Evolutionary conservation across 2,113 vertebrate genomes (phyloP).

Genomic region (Gobio gobio): DNA sequence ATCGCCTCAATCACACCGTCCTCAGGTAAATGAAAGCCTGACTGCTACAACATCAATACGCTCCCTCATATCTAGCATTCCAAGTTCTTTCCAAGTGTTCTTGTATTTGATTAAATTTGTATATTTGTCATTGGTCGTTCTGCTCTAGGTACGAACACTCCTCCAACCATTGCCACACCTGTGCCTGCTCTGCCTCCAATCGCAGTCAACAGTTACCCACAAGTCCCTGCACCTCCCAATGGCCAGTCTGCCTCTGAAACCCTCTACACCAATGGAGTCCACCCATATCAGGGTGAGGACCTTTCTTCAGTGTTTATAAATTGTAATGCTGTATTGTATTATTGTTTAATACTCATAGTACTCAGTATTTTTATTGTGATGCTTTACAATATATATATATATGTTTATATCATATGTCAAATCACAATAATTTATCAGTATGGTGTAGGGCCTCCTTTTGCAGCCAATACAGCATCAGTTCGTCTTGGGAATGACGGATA

Average conservation of each 20-base stretch:
- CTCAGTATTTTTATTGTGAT: not conserved
- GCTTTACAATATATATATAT: not conserved
- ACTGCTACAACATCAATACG: constrained; percentile 19
- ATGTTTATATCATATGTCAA: not conserved
- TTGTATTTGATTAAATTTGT: not conserved
- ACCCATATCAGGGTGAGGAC: constrained; percentile 84
- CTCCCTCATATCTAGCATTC: constrained; percentile 38
- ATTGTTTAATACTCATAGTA: not conserved
- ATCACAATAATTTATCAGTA: too few species aligned
- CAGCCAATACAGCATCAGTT: too few species aligned
- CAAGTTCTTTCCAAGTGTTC: constrained; percentile 16
- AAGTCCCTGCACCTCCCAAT: constrained; percentile 79
- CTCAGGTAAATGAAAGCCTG: constrained; percentile 80
- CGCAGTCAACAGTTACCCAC: constrained; percentile 84
- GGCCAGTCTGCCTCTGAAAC: constrained; percentile 85
- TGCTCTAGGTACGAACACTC: constrained; percentile 84
- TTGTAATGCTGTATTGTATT: not conserved
- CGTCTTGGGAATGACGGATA: too few species aligned
- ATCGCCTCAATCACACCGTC: constrained; percentile 90
- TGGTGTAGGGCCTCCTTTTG: too few species aligned
- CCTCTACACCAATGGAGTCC: constrained; percentile 87
- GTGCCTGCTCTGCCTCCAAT: constrained; percentile 85
- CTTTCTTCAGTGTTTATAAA: not conserved
- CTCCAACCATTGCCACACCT: constrained; percentile 85
- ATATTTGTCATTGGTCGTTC: not conserved